These are phyloP conservation scores for Staurois parvus DNA, from an alignment of 2,797 vertebrate genomes.

Conservation along the genomic window DNA sequence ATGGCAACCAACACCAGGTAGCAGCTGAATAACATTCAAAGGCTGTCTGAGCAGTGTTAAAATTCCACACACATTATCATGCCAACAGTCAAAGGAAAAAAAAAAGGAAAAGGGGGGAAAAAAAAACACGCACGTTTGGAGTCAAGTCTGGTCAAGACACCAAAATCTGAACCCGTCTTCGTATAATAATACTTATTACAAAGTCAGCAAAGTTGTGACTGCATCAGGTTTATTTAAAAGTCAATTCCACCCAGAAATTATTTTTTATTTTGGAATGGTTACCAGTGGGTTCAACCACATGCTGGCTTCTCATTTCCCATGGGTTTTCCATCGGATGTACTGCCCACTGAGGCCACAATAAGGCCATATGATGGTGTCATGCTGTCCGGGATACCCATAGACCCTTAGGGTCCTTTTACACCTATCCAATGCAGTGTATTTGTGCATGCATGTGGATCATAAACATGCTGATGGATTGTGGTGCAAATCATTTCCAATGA, in stretches of 20 bases:
- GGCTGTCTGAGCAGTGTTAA: slow-evolving; percentile 8
- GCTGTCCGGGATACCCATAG: no score
- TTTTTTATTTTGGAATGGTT: no score
- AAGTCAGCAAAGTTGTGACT: background rate
- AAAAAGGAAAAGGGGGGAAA: background rate
- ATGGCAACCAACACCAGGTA: slow-evolving; percentile 51
- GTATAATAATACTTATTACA: background rate
- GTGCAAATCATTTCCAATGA: no score
- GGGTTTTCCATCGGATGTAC: background rate
- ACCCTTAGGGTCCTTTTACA: no score
- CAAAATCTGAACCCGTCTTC: background rate
- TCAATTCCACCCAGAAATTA: background rate
- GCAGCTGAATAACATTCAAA: slow-evolving; percentile 29
- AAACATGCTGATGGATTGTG: no score
- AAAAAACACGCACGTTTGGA: background rate
- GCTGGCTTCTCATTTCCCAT: background rate
- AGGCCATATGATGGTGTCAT: background rate
- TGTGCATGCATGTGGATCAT: no score
- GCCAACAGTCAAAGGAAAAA: background rate
- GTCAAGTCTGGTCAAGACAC: background rate
- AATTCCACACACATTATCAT: slow-evolving; percentile 35
- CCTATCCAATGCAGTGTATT: no score
- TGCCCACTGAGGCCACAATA: background rate
- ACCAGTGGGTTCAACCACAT: background rate
- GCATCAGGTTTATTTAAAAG: background rate